Evolutionary conservation across 2,888 invertebrate species (phyloP), one percentile per base, ranked within the genome.

Genomic region (Apeira syringaria): DNA sequence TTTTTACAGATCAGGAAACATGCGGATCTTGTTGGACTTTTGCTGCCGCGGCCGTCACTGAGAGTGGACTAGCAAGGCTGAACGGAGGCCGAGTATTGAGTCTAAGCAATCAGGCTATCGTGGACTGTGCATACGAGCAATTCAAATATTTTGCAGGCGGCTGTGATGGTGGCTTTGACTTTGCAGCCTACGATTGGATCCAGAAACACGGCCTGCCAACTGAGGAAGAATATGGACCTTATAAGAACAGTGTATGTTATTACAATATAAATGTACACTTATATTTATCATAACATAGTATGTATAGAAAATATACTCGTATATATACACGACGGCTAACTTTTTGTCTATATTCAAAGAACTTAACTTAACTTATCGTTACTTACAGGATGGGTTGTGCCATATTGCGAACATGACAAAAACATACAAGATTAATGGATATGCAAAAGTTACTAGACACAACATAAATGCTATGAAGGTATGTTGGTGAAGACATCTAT

Each of bases 161-260:
- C 0, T 98, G 98, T 75, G 94, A 97, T 69, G 98, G 98, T 4
- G 98, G 98, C 5, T 94, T 94, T 80, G 97, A 98, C 74, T 96
- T 94, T 72, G 91, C 95, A 33, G 94, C 96, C 0, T 98, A 97
- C 65, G 91, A 94, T 48, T 98, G 96, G 95, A 96, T 98, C 78
- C 92, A 94, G 87, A 93, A 95, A 68, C 93, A 95, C 31, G 84
- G 84, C 5, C 82, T 98, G 15, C 96, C 97, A 0, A 93, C 95
- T 2, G 97, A 96, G 78, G 96, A 95, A 36, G 94, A 94, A 50
- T 98, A 98, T 74, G 98, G 98, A n/a, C 92, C 93, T 17, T 98
- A 98, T 66, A 80, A 94, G 46, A 96, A 95, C 45, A 93, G 94
- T 87, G 95, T 79, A 61, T 37, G 7, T 43, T n/a, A 24, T 22